Base-by-base conservation (phyloP, 2,888 invertebrate species). In the Seira ritae region DNA sequence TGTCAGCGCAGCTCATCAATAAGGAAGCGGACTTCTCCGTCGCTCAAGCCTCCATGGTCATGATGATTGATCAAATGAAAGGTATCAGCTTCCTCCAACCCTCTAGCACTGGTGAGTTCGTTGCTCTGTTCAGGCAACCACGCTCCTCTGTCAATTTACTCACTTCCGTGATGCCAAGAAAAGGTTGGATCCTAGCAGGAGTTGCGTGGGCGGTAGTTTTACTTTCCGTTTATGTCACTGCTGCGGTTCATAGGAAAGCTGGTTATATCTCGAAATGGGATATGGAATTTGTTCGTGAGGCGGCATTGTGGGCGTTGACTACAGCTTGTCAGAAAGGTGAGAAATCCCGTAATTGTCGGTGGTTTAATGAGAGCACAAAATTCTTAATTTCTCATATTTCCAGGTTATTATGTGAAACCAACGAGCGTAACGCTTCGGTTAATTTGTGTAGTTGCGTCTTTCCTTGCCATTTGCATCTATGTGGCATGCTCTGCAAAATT, bases 121-220 rank as follows among this genome's bases (percentile, higher is more conserved):
- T 77, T 15, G 85, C 85, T 1, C 42, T 80, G 19, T 85, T 85
- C 67, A 55, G 68, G 2, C 85, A 85, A 65, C 85, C 85, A 12
- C 20, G 19, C 4, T 62, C 70, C 1, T 65, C 17, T 20, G 1
- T 12, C 1, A 23, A 77, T 62, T 15, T 85, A 42, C 10, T 78
- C 12, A 37, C 72, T 12, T 67, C 75, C 2, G 76, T 67, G 1
- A 77, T 85, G 20, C 31, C 72, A 4, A 37, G 55, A 1, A 2
- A 46, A 22, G 15, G 73, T 24, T 85, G 80, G 83, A 19, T 71
- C 1, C 12, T 22, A n/a, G 42, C 66, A 17, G 23, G 83, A 19
- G 2, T 69, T 8, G 66, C 42, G 1, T 83, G 80, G 80, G n/a
- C 65, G n/a, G 19, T 72, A 17, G 42, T 84, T 2, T 0, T 72